Evolutionary conservation across 2,797 vertebrate species (phyloP), one percentile per base, ranked within the genome.

Genomic region (Chloroceryle amazona): DNA sequence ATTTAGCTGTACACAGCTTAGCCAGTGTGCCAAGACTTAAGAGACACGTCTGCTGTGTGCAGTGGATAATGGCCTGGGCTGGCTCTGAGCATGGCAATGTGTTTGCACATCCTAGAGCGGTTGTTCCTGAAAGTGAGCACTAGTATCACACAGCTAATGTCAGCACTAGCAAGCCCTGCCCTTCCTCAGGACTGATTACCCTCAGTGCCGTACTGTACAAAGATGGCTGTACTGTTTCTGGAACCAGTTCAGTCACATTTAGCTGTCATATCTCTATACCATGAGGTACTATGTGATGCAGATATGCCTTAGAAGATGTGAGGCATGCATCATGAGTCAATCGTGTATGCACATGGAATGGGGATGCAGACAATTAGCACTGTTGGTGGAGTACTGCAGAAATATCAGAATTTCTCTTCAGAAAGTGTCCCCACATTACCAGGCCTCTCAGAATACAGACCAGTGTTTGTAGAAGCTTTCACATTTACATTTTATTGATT

Each of bases 81-180:
- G 70, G 70, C 54, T 93, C 72, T 0, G 3, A 61, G 52, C 3
- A 0, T 0, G 1, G 2, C 15, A n/a, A 12, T 51, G 68, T 26
- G 55, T 15, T 28, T 73, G 71, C 70, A 37, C 3, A 41, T 52
- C 22, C 28, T 17, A 12, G 35, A 66, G 61, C 4, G 57, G 57
- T 1, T 52, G 9, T 3, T 81, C 44, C 65, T 42, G 41, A 33
- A 44, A 78, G 25, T 5, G 8, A 86, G 44, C 29, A 11, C 15
- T 37, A 29, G 54, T 0, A 1, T 44, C 39, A 33, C 4, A 1
- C 61, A 13, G 35, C 49, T 28, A 28, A 28, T 2, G 23, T 8
- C 71, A 72, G 39, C 46, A 55, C 21, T 14, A 7, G 35, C 1
- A 22, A 91, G 42, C 66, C 60, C 33, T 76, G 86, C 37, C 44